phyloP scores from a whole-genome alignment of 2,797 vertebrate genomes.

The Mus minutoides region DNA sequence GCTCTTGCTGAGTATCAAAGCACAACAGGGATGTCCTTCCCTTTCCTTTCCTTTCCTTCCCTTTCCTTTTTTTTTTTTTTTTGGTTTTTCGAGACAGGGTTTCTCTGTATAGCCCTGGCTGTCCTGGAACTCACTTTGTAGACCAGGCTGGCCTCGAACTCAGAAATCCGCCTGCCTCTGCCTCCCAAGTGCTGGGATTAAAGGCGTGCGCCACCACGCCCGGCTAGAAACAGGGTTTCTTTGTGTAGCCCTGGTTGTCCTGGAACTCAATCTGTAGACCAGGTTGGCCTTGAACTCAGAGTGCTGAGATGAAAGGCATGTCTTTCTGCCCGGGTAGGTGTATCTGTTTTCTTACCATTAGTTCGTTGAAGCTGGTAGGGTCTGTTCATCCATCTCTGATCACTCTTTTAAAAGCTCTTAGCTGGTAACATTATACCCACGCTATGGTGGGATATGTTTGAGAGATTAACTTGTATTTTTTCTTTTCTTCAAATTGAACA shows the following conservation, averaged over 20 bases:
- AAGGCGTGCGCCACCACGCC: no score
- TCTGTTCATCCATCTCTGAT: background rate
- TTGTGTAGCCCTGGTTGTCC: no score
- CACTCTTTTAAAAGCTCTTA: background rate
- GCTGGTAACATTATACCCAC: background rate
- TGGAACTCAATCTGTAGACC: no score
- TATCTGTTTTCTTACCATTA: background rate
- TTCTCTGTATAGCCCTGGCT: background rate
- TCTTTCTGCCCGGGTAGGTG: background rate
- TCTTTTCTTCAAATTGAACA: conserved; percentile 31
- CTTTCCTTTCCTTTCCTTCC: background rate
- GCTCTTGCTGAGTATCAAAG: background rate
- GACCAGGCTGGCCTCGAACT: background rate
- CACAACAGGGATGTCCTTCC: background rate
- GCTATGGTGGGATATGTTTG: background rate
- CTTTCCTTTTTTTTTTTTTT: no score
- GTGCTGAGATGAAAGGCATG: background rate
- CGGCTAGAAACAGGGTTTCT: no score
- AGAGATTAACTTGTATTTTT: conserved; percentile 29
- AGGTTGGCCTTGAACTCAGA: no score
- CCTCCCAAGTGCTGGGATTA: no score
- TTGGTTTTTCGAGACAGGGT: background rate
- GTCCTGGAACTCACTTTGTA: background rate
- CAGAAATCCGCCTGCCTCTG: no score
- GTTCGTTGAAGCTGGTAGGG: background rate